Percentiles rank a stretch among this genome's conserved stretches.
Evolutionary conservation across 1,140 invertebrate genomes (phyloP).

Genomic region (Drosophila arawakana): DNA sequence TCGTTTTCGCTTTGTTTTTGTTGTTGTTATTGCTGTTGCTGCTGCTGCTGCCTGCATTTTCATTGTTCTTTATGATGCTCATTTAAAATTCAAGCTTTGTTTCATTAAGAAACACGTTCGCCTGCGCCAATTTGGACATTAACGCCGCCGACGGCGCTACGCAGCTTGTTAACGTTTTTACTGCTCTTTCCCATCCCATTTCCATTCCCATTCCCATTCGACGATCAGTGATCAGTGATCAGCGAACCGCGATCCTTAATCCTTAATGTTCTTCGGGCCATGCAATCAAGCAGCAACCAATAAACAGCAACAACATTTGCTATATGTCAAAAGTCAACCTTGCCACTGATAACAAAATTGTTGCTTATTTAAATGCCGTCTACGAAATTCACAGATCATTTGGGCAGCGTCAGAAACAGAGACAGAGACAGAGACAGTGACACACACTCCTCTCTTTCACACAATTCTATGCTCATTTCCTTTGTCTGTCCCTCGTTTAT

Average conservation of each 20-base stretch:
- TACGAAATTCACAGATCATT: neutral
- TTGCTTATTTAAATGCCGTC: neutral
- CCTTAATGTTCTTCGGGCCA: slow-evolving; percentile 18
- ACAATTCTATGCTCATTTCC: neutral
- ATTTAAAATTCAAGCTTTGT: slow-evolving; percentile 83
- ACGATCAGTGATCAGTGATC: slow-evolving; percentile 32
- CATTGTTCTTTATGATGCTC: slow-evolving; percentile 81
- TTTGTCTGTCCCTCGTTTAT: neutral
- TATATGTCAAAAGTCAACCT: slow-evolving; percentile 31
- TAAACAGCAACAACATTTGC: slow-evolving; percentile 18
- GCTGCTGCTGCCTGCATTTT: slow-evolving; percentile 60
- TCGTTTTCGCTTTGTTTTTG: slow-evolving; percentile 60
- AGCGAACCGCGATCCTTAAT: slow-evolving; percentile 8
- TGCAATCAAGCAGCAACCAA: slow-evolving; percentile 35
- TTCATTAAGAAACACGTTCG: slow-evolving; percentile 82
- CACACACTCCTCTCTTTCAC: neutral
- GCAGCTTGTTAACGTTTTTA: slow-evolving; percentile 81
- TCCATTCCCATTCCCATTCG: neutral
- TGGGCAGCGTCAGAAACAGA: too few relatives aligned
- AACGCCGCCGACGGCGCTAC: slow-evolving; percentile 80
- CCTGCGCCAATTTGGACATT: slow-evolving; percentile 78
- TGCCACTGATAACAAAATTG: slow-evolving; percentile 22
- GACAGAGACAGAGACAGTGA: neutral
- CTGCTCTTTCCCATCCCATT: slow-evolving; percentile 49
- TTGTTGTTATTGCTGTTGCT: slow-evolving; percentile 14